These are phyloP conservation scores for Glandiceps talaboti DNA, from an alignment of 53 echinoderm and acorn worm genomes.

Conservation along the genomic window DNA sequence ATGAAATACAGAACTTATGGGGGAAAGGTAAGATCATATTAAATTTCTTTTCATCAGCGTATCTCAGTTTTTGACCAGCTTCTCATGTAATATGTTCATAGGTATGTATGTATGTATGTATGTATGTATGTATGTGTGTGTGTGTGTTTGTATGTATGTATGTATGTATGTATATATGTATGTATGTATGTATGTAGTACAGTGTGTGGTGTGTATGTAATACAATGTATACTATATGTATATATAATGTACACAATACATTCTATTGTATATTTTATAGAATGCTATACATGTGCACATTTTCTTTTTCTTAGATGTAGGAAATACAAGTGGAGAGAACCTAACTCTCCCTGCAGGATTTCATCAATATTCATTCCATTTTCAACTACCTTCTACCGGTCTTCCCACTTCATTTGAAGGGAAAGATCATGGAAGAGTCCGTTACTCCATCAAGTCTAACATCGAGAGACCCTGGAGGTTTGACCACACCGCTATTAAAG, in stretches of 20 bases:
- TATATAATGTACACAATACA: no score
- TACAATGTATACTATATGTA: no score
- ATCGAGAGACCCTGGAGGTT: conserved; percentile 39
- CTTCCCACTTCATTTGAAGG: conserved; percentile 44
- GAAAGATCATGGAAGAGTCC: conserved; percentile 15
- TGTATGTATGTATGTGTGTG: neutral
- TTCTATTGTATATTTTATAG: no score
- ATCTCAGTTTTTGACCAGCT: neutral
- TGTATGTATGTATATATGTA: neutral
- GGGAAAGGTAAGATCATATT: conserved; percentile 57
- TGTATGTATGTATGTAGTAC: neutral
- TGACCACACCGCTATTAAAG: conserved; percentile 21
- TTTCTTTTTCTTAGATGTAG: neutral
- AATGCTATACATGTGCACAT: neutral
- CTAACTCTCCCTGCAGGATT: conserved; percentile 21
- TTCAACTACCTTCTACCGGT: conserved; percentile 23
- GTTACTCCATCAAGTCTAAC: conserved; percentile 43
- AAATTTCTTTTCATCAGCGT: neutral
- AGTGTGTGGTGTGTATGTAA: no score
- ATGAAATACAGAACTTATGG: conserved; percentile 26
- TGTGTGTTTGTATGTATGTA: neutral
- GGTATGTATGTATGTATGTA: neutral
- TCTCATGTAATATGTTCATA: neutral
- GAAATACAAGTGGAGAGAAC: conserved; percentile 7
- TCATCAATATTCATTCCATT: conserved; percentile 36